These are phyloP conservation scores for Cyprinodon tularosa DNA, from an alignment of 2,113 vertebrate genomes.

Conservation along the genomic window DNA sequence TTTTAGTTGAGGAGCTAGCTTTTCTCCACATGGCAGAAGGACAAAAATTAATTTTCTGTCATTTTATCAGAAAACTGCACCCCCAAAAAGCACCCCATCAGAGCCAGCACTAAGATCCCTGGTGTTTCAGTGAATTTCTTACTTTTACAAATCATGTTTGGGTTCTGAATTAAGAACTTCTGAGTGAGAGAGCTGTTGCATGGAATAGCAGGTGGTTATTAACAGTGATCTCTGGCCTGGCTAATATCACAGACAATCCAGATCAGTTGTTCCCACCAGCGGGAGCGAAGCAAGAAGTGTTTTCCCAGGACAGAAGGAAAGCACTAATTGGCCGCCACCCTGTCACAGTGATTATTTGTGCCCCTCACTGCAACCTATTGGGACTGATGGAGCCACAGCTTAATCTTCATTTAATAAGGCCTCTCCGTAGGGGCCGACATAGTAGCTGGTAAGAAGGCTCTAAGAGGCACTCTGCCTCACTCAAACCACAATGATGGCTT, in stretches of 20 bases:
- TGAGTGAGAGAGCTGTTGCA: slow-evolving; percentile 41
- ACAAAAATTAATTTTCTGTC: background rate
- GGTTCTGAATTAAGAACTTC: slow-evolving; percentile 35
- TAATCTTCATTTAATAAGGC: slow-evolving; percentile 86
- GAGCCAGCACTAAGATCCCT: slow-evolving; percentile 38
- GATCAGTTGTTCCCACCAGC: slow-evolving; percentile 69
- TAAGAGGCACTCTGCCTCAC: slow-evolving; percentile 41
- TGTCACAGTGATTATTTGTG: slow-evolving; percentile 75
- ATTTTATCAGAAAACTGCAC: background rate
- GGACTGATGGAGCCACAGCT: slow-evolving; percentile 72
- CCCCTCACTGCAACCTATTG: slow-evolving; percentile 70
- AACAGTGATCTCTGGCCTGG: slow-evolving; percentile 62
- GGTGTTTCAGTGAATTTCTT: slow-evolving; percentile 40
- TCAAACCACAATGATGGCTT: slow-evolving; percentile 35
- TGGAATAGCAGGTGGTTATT: slow-evolving; percentile 67
- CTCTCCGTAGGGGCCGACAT: slow-evolving; percentile 72
- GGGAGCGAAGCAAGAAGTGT: slow-evolving; percentile 54
- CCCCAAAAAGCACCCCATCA: slow-evolving; percentile 3
- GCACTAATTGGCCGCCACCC: slow-evolving; percentile 76
- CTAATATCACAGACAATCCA: slow-evolving; percentile 70
- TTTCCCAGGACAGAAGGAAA: slow-evolving; percentile 77
- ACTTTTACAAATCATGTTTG: slow-evolving; percentile 55
- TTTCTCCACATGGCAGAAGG: background rate
- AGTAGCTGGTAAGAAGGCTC: slow-evolving; percentile 59
- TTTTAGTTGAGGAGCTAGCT: slow-evolving; percentile 32